These are phyloP conservation scores for Andricus quercusramuli DNA, from an alignment of 2,888 invertebrate species.

Conservation along the genomic window DNA sequence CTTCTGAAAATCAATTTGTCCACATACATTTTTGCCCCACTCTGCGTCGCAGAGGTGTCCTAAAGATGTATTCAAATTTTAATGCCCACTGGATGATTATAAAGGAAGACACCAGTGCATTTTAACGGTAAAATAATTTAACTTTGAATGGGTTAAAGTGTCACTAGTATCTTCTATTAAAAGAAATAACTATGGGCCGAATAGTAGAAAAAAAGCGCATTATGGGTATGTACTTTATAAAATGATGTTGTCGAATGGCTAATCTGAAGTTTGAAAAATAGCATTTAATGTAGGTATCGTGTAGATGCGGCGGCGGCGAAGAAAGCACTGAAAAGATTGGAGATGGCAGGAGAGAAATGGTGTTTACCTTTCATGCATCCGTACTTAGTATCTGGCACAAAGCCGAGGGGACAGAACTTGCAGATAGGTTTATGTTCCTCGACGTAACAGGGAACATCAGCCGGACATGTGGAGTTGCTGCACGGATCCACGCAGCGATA, in stretches of 20 bases:
- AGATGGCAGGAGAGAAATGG: conserved; percentile 66
- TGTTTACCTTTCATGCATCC: conserved; percentile 97
- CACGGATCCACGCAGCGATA: conserved; percentile 96
- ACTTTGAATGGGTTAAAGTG: background rate
- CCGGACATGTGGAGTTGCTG: conserved; percentile 90
- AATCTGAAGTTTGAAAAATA: conserved; percentile 19
- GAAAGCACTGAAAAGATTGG: conserved; percentile 35
- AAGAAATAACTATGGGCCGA: background rate
- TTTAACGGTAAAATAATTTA: background rate
- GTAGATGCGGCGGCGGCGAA: conserved; percentile 33
- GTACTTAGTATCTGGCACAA: conserved; percentile 93
- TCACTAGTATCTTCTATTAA: background rate
- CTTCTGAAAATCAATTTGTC: no score
- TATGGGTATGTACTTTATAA: conserved; percentile 7
- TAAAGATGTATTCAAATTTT: background rate
- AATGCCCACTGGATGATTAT: background rate
- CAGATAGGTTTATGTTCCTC: conserved; percentile 97
- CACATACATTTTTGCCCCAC: no score
- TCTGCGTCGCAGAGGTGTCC: background rate
- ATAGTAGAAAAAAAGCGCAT: conserved; percentile 13
- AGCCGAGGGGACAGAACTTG: conserved; percentile 97
- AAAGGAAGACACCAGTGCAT: background rate
- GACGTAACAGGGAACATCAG: conserved; percentile 93
- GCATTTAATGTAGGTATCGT: conserved; percentile 10
- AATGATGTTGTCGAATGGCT: conserved; percentile 23